Conservation (phyloP, 2,888 invertebrate species). For the Drosophila meridiana region DNA sequence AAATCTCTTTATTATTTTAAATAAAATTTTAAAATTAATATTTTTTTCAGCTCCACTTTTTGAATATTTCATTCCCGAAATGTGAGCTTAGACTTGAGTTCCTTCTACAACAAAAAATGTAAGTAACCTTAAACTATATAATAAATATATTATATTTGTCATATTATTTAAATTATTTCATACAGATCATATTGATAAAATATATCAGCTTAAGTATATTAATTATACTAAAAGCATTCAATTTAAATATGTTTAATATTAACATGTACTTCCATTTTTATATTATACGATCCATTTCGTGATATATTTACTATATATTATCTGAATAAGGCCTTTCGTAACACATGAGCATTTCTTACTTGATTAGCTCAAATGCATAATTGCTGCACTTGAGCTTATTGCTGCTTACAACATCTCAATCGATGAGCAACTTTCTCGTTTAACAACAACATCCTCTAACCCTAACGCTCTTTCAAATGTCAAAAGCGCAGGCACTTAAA, state of each 20-base stretch:
- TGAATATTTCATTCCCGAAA: neutral
- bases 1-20: no score
- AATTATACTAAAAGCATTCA: no score
- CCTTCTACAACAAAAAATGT: neutral
- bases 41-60: neutral
- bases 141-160: no score
- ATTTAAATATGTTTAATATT: no score
- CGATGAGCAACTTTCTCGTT: slow-evolving; percentile 30
- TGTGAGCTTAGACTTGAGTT: neutral
- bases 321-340: neutral
- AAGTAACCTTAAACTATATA: neutral
- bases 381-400: neutral
- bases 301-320: neutral
- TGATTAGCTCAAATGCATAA: neutral
- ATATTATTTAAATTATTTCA: no score
- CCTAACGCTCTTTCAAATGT: slow-evolving; percentile 53
- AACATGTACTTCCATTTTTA: no score
- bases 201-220: no score
- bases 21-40: no score
- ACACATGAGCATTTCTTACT: neutral
- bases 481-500: slow-evolving; percentile 66
- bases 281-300: neutral
- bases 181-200: no score
- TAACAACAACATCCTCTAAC: slow-evolving; percentile 13
- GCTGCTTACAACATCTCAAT: slow-evolving; percentile 11